Conservation (phyloP, 2,113 vertebrate genomes). For the Eulacestoma nigropectus region DNA sequence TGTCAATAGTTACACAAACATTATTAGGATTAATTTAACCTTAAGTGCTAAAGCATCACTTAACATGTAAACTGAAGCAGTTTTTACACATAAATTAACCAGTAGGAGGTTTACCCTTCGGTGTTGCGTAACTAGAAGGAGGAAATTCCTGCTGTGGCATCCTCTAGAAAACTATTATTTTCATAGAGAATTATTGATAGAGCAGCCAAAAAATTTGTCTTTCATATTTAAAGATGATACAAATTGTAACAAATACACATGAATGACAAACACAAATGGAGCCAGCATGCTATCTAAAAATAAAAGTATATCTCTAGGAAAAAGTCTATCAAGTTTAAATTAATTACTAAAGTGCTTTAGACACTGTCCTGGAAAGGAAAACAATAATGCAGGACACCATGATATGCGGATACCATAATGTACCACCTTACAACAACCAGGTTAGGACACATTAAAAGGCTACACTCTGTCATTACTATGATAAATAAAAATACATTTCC, state of each 20-base stretch:
- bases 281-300: neutral
- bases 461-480: neutral
- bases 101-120: neutral
- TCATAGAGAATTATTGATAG: neutral
- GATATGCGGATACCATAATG: neutral
- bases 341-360: neutral
- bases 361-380: neutral
- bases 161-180: neutral
- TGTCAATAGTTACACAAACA: constrained; percentile 3
- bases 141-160: neutral
- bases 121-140: neutral
- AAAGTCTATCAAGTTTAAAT: neutral
- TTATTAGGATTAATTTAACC: constrained; percentile 6
- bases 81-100: constrained; percentile 7
- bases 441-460: neutral
- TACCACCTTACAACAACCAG: neutral
- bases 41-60: constrained; percentile 5
- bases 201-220: neutral
- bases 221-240: neutral
- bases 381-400: neutral
- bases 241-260: neutral
- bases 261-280: neutral
- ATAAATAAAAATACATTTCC: neutral
- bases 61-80: neutral
- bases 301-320: neutral